Percentiles rank a stretch among this genome's conserved stretches.
phyloP scores from a whole-genome alignment of 1,140 invertebrate genomes.

The Orius insidiosus region DNA sequence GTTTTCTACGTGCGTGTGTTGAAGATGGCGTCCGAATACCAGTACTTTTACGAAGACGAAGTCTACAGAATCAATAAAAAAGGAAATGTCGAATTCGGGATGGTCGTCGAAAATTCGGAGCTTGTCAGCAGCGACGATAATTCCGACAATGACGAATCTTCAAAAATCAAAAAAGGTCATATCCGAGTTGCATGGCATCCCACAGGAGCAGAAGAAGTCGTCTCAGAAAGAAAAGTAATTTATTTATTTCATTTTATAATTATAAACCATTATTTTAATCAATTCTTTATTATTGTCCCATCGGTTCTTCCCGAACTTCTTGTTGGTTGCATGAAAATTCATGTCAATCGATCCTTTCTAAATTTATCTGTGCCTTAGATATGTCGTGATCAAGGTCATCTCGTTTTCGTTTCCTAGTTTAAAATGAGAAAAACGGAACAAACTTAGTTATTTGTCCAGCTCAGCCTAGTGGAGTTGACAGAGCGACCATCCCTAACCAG shows the following conservation, averaged over 20 bases:
- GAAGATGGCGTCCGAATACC: conserved; percentile 28
- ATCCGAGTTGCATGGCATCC: conserved; percentile 71
- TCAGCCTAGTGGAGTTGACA: too few species aligned
- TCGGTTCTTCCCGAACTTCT: background rate
- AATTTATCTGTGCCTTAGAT: too few species aligned
- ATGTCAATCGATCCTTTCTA: too few species aligned
- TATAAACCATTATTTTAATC: background rate
- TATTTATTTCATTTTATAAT: conserved; percentile 3
- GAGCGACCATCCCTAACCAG: too few species aligned
- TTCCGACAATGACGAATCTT: conserved; percentile 47
- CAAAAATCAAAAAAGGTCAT: conserved; percentile 52
- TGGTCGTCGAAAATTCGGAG: conserved; percentile 79
- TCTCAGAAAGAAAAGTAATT: conserved; percentile 51
- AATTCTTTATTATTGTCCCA: background rate
- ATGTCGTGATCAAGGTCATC: too few species aligned
- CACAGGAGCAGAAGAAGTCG: conserved; percentile 49
- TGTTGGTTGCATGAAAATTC: background rate
- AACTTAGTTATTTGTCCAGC: too few species aligned
- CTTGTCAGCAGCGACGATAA: conserved; percentile 67
- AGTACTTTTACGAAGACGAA: conserved; percentile 82
- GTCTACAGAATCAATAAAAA: conserved; percentile 74
- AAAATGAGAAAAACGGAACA: too few species aligned
- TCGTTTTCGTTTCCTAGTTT: too few species aligned
- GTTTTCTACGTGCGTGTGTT: background rate
- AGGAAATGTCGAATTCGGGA: conserved; percentile 73